These are phyloP conservation scores for Rhinolophus ferrumequinum DNA, from an alignment of 2,113 vertebrate genomes.

Conservation along the genomic window DNA sequence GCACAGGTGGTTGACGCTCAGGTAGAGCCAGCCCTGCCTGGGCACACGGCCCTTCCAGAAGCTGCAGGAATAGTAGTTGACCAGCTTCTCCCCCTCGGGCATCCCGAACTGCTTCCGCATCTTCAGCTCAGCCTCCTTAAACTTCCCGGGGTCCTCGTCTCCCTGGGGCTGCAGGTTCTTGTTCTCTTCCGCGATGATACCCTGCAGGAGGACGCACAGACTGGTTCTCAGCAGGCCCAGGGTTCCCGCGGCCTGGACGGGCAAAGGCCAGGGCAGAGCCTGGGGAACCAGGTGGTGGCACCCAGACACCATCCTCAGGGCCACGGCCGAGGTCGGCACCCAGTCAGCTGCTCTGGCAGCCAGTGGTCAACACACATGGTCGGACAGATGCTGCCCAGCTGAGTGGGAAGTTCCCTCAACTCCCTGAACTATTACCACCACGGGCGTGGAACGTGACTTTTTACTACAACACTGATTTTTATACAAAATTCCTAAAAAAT, in stretches of 20 bases:
- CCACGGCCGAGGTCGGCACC: neutral
- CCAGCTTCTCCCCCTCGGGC: slow-evolving; percentile 97
- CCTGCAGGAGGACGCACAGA: slow-evolving; percentile 83
- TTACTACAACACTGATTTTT: neutral
- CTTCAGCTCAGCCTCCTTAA: slow-evolving; percentile 97
- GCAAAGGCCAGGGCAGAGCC: neutral
- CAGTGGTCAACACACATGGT: rapidly evolving
- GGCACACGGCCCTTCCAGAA: slow-evolving; percentile 98
- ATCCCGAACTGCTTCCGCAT: slow-evolving; percentile 97
- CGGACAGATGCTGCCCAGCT: neutral
- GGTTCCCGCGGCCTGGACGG: neutral
- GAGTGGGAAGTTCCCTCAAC: neutral
- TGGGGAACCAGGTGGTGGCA: neutral
- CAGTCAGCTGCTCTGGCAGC: neutral
- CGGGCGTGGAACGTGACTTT: neutral
- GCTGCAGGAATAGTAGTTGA: slow-evolving; percentile 99
- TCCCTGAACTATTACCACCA: neutral
- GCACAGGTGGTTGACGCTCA: slow-evolving; percentile 97
- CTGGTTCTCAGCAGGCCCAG: neutral
- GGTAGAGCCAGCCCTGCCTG: slow-evolving; percentile 97
- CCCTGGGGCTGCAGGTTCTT: slow-evolving; percentile 90
- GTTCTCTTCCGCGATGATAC: slow-evolving; percentile 98
- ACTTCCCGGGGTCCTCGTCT: slow-evolving; percentile 96
- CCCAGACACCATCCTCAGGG: neutral
- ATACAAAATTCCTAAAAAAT: neutral